Percentiles rank a stretch among this genome's conserved stretches.
Conservation (phyloP, 2,797 vertebrate genomes). For the Spea hammondii region DNA sequence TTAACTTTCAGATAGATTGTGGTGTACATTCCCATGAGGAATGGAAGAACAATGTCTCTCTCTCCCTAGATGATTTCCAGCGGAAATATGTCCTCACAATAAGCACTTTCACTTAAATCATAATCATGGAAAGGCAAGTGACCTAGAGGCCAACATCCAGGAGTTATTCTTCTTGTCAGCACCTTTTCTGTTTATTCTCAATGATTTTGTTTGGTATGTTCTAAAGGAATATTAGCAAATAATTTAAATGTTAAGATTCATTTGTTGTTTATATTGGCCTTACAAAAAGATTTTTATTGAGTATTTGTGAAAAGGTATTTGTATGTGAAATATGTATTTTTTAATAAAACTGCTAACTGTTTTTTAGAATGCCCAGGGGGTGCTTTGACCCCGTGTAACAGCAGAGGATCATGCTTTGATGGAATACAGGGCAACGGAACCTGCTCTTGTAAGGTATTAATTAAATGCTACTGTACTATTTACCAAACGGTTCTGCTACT, state of each 20-base stretch:
- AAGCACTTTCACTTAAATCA: constrained; percentile 35
- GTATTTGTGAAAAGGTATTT: too few species aligned
- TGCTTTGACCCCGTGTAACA: constrained; percentile 70
- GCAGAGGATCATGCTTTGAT: constrained; percentile 77
- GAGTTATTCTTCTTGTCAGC: constrained; percentile 36
- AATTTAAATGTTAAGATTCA: too few species aligned
- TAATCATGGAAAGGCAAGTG: not conserved
- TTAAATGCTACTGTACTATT: too few species aligned
- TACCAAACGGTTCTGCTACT: too few species aligned
- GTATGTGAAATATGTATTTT: too few species aligned
- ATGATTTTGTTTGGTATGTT: too few species aligned
- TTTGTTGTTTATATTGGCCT: too few species aligned
- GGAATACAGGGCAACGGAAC: constrained; percentile 80
- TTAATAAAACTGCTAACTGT: not conserved
- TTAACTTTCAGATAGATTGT: not conserved
- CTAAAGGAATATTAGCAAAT: too few species aligned
- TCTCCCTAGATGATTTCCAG: not conserved
- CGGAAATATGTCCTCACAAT: constrained; percentile 13
- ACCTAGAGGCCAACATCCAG: constrained; percentile 21
- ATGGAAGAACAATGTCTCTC: not conserved
- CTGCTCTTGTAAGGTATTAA: constrained; percentile 80
- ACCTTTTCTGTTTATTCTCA: constrained; percentile 14
- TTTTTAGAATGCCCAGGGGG: constrained; percentile 81
- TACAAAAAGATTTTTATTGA: too few species aligned
- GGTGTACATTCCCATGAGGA: not conserved